These are phyloP conservation scores for Acleris cristana DNA, from an alignment of 2,888 invertebrate species.

Conservation along the genomic window DNA sequence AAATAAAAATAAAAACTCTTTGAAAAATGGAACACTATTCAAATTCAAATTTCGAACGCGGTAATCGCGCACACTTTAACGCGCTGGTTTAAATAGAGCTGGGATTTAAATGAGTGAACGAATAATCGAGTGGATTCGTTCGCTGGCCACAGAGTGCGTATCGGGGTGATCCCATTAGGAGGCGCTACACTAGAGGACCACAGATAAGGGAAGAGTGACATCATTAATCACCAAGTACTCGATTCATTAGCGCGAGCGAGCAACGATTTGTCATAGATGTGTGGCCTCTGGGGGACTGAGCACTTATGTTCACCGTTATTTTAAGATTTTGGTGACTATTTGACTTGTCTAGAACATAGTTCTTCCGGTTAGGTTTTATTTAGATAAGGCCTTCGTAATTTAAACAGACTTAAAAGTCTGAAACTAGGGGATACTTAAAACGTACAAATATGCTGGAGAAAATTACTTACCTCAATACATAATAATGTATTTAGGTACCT, in stretches of 20 bases:
- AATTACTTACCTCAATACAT: no score
- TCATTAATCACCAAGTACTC: conserved; percentile 41
- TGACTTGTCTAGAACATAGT: no score
- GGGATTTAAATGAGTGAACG: conserved; percentile 27
- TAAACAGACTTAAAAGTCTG: no score
- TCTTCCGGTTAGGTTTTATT: no score
- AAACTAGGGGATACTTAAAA: no score
- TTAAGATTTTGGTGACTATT: background rate
- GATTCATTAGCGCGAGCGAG: conserved; percentile 40
- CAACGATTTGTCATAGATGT: conserved; percentile 42
- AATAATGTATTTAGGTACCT: no score
- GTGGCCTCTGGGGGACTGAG: conserved; percentile 34
- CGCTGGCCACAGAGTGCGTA: conserved; percentile 30
- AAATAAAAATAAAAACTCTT: conserved; percentile 13
- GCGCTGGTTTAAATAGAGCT: conserved; percentile 24
- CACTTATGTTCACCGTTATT: conserved; percentile 2
- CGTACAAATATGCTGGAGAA: no score
- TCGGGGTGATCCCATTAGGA: conserved; percentile 41
- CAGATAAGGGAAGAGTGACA: conserved; percentile 39
- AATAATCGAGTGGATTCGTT: conserved; percentile 34
- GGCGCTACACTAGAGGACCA: conserved; percentile 39
- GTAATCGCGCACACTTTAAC: conserved; percentile 30
- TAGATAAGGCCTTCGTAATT: no score
- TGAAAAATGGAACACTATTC: conserved; percentile 33
- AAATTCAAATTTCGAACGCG: conserved; percentile 28